Percentiles rank a stretch among this genome's conserved stretches.
Evolutionary conservation across 2,888 invertebrate genomes (phyloP).

Genomic region (Leptinotarsa rubiginosa): DNA sequence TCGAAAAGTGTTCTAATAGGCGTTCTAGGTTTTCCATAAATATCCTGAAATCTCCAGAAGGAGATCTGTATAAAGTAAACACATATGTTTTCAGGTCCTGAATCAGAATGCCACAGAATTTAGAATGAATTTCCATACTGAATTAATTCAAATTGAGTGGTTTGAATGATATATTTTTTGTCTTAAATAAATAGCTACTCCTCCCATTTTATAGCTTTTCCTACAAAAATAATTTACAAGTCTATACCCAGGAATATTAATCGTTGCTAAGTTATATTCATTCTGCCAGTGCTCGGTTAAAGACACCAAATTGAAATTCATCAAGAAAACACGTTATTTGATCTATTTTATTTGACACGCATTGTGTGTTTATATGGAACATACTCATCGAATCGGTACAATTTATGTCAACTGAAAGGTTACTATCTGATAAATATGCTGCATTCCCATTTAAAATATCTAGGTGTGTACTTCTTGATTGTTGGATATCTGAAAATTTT

Average conservation of each 20-base stretch:
- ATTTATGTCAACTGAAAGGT: background rate
- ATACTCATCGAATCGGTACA: slow-evolving; percentile 14
- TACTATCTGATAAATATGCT: background rate
- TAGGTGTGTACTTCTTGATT: background rate
- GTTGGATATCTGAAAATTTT: slow-evolving; percentile 17
- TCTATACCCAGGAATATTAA: slow-evolving; percentile 2
- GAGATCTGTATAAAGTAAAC: background rate
- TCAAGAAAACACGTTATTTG: slow-evolving; percentile 9
- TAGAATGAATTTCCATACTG: background rate
- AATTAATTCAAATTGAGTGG: background rate
- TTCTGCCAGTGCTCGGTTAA: slow-evolving; percentile 13
- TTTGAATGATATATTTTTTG: slow-evolving; percentile 9
- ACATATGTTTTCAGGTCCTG: too few relatives aligned
- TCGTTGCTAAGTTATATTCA: background rate
- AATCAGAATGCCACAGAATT: background rate
- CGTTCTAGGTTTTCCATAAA: background rate
- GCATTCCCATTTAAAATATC: background rate
- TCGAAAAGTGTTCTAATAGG: background rate
- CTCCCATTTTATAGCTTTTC: background rate
- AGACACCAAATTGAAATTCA: background rate
- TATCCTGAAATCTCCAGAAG: background rate
- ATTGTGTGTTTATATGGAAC: background rate
- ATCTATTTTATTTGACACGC: slow-evolving; percentile 25
- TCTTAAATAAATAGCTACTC: background rate
- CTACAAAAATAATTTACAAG: slow-evolving; percentile 9